phyloP scores from a whole-genome alignment of 2,113 vertebrate species.

The Brachionichthys hirsutus region DNA sequence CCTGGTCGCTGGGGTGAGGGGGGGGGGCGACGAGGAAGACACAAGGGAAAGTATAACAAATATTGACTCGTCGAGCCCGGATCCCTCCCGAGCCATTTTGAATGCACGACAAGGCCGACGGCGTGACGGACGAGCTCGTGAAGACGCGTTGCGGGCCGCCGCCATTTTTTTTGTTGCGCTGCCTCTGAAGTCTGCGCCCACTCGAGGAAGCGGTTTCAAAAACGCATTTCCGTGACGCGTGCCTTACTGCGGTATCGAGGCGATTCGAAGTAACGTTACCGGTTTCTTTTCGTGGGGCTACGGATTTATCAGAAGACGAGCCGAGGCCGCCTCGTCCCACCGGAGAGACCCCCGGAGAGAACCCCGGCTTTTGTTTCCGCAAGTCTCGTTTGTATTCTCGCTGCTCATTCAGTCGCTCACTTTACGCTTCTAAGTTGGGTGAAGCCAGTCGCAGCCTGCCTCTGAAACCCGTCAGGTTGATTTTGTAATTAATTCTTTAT shows the following conservation, averaged over 20 bases:
- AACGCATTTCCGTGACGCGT: conserved; percentile 47
- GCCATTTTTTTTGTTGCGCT: conserved; percentile 71
- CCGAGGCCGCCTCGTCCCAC: conserved; percentile 46
- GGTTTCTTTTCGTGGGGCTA: conserved; percentile 9
- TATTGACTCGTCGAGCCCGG: background rate
- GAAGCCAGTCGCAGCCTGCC: conserved; percentile 55
- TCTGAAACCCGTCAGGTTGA: conserved; percentile 67
- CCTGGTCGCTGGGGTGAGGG: conserved; percentile 35
- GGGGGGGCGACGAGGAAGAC: conserved; percentile 49
- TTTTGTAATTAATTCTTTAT: conserved; percentile 19
- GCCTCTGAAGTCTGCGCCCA: conserved; percentile 69
- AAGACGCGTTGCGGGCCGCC: conserved; percentile 83
- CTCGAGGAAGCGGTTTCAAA: conserved; percentile 50
- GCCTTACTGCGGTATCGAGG: conserved; percentile 22
- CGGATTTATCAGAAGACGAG: no score
- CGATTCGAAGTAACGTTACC: conserved; percentile 11
- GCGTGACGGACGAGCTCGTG: conserved; percentile 1
- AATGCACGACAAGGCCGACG: conserved; percentile 18
- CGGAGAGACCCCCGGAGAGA: conserved; percentile 54
- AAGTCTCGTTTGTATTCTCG: conserved; percentile 50
- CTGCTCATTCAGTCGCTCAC: conserved; percentile 5
- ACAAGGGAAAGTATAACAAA: conserved; percentile 45
- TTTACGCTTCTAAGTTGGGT: conserved; percentile 70
- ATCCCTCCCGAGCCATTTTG: conserved; percentile 8
- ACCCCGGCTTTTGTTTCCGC: conserved; percentile 58